phyloP scores from a whole-genome alignment of 2,888 invertebrate genomes.

The Heliconius ethilla region DNA sequence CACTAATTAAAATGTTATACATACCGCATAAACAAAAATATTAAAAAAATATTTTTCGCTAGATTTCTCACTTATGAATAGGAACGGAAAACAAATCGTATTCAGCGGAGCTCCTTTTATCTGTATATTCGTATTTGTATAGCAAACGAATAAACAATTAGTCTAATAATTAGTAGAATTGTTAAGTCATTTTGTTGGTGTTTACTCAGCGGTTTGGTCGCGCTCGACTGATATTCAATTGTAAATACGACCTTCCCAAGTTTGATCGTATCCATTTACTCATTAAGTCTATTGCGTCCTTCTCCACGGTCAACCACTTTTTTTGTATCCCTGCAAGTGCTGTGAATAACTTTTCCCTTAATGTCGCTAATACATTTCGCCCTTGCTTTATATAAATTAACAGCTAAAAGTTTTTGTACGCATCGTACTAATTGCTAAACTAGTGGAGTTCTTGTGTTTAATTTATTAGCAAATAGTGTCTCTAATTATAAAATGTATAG shows the following conservation, averaged over 20 bases:
- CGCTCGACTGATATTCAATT: conserved; percentile 34
- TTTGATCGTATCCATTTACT: conserved; percentile 32
- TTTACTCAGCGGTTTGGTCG: conserved; percentile 30
- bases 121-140: conserved; percentile 22
- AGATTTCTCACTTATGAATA: conserved; percentile 24
- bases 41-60: not conserved
- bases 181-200: conserved; percentile 32
- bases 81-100: conserved; percentile 21
- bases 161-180: conserved; percentile 35
- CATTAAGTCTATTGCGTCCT: conserved; percentile 33
- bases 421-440: not conserved
- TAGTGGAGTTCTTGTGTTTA: not conserved
- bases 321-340: conserved; percentile 33
- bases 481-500: not conserved
- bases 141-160: conserved; percentile 35
- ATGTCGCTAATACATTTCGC: not conserved
- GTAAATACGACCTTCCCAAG: conserved; percentile 33
- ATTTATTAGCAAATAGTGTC: not conserved
- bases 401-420: not conserved
- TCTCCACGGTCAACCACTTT: conserved; percentile 31
- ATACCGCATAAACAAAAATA: not conserved
- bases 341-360: conserved; percentile 28
- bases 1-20: conserved; percentile 12
- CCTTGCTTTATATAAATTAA: conserved; percentile 6
- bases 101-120: conserved; percentile 18